These are phyloP conservation scores for Nesogale talazaci DNA, from an alignment of 2,113 vertebrate genomes.

Conservation along the genomic window DNA sequence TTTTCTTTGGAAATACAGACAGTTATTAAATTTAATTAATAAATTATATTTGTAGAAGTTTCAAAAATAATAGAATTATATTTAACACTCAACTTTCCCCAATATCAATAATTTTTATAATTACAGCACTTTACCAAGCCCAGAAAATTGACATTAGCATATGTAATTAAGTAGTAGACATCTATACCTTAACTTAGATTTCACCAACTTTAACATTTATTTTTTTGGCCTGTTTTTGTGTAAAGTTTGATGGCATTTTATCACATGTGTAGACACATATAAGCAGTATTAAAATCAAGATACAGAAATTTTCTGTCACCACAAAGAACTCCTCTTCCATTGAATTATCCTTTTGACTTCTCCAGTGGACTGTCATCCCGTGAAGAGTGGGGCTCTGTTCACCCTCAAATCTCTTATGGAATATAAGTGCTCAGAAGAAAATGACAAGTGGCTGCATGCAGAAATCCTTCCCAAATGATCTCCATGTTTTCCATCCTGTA, in stretches of 20 bases:
- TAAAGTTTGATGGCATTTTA: not conserved
- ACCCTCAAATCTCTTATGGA: not conserved
- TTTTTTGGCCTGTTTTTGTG: not conserved
- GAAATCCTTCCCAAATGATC: not conserved
- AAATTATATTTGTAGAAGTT: not conserved
- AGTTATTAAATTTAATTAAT: not conserved
- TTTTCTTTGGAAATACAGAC: not conserved
- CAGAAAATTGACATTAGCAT: not conserved
- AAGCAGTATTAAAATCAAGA: not conserved
- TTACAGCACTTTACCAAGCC: not conserved
- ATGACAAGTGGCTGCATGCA: not conserved
- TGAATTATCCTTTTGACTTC: not conserved
- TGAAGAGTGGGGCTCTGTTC: not conserved
- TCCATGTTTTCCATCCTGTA: not conserved
- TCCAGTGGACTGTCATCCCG: not conserved
- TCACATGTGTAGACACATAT: not conserved
- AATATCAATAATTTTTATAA: not conserved
- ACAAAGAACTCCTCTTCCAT: not conserved
- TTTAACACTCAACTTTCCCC: not conserved
- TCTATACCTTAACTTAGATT: not conserved
- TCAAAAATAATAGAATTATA: not conserved
- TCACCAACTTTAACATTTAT: not conserved
- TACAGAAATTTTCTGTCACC: not conserved
- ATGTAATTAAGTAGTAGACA: not conserved
- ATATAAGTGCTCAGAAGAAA: not conserved